Base-by-base conservation (phyloP, 2,797 vertebrate genomes). In the Fundulus diaphanus region DNA sequence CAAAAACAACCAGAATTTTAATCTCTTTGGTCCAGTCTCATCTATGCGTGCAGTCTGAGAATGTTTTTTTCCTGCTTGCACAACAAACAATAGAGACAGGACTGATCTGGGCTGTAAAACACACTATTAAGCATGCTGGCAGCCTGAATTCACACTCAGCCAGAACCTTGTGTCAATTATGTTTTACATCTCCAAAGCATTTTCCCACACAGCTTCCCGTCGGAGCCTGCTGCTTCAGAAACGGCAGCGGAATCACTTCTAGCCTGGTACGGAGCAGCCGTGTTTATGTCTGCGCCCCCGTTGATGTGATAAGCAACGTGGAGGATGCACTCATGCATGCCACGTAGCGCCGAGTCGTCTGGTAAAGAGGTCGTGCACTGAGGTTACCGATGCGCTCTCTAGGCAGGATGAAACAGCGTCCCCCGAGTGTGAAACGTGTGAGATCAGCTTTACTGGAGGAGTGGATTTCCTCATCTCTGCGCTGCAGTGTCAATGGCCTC, bases 191-290 rank as follows among this genome's bases (percentile, higher is more conserved):
- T 59, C 7, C 0, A 59, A 6, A 57, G 16, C 29, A 59, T 31
- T 33, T 56, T 59, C 31, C 56, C 29, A 59, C 56, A 31, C 29
- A 59, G 56, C 31, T 35, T 35, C 20, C 31, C 37, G 82, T 31
- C 68, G 59, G 69, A 79, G 72, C 76, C 69, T 69, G 76, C 68
- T 61, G 72, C 78, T 66, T 54, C 48, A 67, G 73, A 80, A 76
- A 79, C 40, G 70, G 71, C 42, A 75, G 76, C 75, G 74, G 66
- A 67, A 82, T 59, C 35, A 35, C 48, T 57, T 81, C 66, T 35
- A 76, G 70, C 69, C 78, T 89, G 73, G 84, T 81, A 92, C 91
- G 85, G 91, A 90, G 91, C 87, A 87, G 90, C 76, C 71, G 86
- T 85, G 78, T 84, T 85, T 82, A 82, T 81, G 83, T 80, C 77